These are phyloP conservation scores for Mormyrops boulengeri DNA, from an alignment of 2,797 vertebrate species.

Conservation along the genomic window DNA sequence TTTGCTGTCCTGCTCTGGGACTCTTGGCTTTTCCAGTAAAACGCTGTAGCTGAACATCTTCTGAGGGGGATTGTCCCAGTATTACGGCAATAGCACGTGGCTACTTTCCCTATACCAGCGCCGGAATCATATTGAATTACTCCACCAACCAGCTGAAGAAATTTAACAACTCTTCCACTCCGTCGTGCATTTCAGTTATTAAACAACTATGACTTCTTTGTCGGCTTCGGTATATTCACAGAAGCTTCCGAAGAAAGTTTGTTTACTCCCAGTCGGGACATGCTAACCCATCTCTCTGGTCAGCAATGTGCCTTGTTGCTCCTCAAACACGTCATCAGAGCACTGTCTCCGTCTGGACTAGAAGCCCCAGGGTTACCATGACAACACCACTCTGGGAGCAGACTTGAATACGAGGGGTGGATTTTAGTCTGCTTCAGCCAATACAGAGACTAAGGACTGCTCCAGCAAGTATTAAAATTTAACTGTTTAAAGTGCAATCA, in stretches of 20 bases:
- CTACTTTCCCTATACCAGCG: no score
- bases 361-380: neutral
- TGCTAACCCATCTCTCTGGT: neutral
- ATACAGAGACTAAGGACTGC: neutral
- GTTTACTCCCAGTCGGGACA: neutral
- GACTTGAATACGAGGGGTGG: neutral
- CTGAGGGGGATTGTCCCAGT: no score
- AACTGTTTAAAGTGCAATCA: neutral
- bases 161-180: neutral
- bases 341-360: neutral
- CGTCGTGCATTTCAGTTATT: neutral
- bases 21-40: no score
- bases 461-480: neutral
- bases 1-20: no score
- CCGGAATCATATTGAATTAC: neutral
- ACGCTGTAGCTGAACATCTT: no score
- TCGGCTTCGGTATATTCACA: neutral
- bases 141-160: neutral
- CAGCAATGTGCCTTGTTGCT: neutral
- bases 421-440: neutral
- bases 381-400: neutral
- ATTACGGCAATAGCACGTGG: no score
- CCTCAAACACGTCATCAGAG: neutral
- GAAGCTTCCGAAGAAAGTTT: slow-evolving; percentile 7
- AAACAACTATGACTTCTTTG: slow-evolving; percentile 2